Conservation (phyloP, 37 sponge, comb jelly and placozoan species). For the Cladorhizidae sp. region DNA sequence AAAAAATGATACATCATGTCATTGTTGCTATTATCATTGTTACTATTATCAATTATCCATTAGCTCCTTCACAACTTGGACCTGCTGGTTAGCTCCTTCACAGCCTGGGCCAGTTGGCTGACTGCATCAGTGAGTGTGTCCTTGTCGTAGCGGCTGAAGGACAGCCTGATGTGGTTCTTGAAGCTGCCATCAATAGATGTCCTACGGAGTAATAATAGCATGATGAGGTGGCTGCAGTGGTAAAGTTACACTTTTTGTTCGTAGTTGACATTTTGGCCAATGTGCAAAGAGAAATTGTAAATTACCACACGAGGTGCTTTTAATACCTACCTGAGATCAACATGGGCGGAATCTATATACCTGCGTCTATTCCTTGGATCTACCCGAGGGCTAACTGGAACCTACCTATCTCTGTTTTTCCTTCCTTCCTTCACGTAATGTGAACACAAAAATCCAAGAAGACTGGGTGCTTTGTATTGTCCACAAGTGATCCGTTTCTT, state of each 20-base stretch:
- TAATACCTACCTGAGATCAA: too few relatives aligned
- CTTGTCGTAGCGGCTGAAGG: constrained; percentile 47
- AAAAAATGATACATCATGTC: not conserved
- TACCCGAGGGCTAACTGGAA: too few relatives aligned
- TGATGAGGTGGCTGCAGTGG: not conserved
- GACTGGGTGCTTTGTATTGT: too few relatives aligned
- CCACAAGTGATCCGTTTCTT: too few relatives aligned
- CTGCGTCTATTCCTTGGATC: too few relatives aligned
- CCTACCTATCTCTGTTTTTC: too few relatives aligned
- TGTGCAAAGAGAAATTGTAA: not conserved
- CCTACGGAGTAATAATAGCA: constrained; percentile 8
- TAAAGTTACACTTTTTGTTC: not conserved
- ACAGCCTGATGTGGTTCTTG: constrained; percentile 44
- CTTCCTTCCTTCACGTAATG: too few relatives aligned
- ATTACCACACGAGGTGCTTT: too few relatives aligned
- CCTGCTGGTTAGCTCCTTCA: not conserved
- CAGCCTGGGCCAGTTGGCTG: constrained; percentile 8
- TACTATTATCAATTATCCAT: not conserved
- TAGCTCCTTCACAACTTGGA: not conserved
- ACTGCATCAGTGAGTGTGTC: constrained; percentile 24
- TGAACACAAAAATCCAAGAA: too few relatives aligned
- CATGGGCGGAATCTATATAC: too few relatives aligned
- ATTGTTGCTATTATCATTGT: not conserved
- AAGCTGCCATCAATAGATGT: constrained; percentile 24
- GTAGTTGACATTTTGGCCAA: not conserved